These are phyloP conservation scores for Slavum lentiscoides DNA, from an alignment of 2,888 invertebrate genomes.

Conservation along the genomic window DNA sequence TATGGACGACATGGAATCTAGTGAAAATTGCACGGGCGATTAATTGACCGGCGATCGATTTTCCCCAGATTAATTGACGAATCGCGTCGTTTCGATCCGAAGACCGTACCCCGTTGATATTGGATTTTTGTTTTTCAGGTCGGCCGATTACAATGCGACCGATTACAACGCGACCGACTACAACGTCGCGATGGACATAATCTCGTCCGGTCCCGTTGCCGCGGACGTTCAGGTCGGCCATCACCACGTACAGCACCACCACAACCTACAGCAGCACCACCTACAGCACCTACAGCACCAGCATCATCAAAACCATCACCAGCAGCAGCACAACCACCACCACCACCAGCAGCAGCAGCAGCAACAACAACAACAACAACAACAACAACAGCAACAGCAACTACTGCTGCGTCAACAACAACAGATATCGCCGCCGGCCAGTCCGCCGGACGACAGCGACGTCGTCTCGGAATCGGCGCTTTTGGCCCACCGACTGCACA, in stretches of 20 bases:
- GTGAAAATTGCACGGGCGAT: no score
- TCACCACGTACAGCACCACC: background rate
- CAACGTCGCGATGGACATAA: conserved; percentile 45
- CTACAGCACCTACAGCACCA: background rate
- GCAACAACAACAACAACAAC: background rate
- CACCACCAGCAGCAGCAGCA: background rate
- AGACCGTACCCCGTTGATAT: no score
- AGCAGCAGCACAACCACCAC: background rate
- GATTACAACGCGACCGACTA: conserved; percentile 52
- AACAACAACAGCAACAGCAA: background rate
- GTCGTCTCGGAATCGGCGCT: conserved; percentile 63
- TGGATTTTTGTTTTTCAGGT: conserved; percentile 44
- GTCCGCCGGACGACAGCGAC: conserved; percentile 32
- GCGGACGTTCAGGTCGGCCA: conserved; percentile 3
- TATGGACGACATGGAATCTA: no score
- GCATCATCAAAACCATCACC: background rate
- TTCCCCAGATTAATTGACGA: no score
- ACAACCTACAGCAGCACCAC: background rate
- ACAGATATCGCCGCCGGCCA: conserved; percentile 40
- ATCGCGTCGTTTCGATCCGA: no score
- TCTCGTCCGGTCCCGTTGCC: conserved; percentile 18
- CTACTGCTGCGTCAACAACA: background rate
- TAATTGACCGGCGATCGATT: no score
- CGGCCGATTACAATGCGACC: conserved; percentile 17
- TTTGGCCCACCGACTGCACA: conserved; percentile 57